Base-by-base conservation (phyloP, 2,797 vertebrate species). In the Sebastes elongatus region DNA sequence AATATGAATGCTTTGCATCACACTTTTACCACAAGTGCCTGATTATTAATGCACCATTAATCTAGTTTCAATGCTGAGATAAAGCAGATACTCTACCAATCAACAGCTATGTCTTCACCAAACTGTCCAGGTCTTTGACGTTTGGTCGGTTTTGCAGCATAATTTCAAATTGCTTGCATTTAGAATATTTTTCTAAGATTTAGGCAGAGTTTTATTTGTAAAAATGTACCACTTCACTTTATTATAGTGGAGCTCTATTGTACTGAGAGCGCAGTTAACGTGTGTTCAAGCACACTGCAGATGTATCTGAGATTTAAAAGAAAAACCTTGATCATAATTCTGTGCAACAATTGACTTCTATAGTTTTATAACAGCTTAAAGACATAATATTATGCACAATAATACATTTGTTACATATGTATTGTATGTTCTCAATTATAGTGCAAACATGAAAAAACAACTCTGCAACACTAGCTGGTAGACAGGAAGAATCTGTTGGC, bases 1-100 rank as follows among this genome's bases (percentile, higher is more conserved):
- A 46, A 46, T 46, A 18, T 46, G 42, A 46, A 18, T 18, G 42
- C 42, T 11, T 38, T 46, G 14, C 42, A 18, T 46, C 27, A 38
- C 52, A 28, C 16, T 62, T 74, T 82, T n/a, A 53, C 27, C 32
- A 30, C 60, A 46, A 72, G 32, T 49, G 3, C 53, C 3, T 60
- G 46, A 53, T 67, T 53, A 69, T 76, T 73, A 53, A 74, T 74
- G 52, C 30, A 46, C 52, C 60, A 25, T 13, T 56, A 74, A 33
- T 66, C 13, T 71, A 46, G 10, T 64, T 23, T 38, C 20, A 67
- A 9, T 61, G 35, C 65, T 53, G 55, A 56, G 8, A 7, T 18
- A 18, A 61, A 73, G n/a, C n/a, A 73, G n/a, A 69, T 38, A 16
- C 16, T 14, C 25, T 16, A 53, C n/a, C 46, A 67, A 61, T 11